These are phyloP conservation scores for Lagria hirta DNA, from an alignment of 2,888 invertebrate species.

Conservation along the genomic window DNA sequence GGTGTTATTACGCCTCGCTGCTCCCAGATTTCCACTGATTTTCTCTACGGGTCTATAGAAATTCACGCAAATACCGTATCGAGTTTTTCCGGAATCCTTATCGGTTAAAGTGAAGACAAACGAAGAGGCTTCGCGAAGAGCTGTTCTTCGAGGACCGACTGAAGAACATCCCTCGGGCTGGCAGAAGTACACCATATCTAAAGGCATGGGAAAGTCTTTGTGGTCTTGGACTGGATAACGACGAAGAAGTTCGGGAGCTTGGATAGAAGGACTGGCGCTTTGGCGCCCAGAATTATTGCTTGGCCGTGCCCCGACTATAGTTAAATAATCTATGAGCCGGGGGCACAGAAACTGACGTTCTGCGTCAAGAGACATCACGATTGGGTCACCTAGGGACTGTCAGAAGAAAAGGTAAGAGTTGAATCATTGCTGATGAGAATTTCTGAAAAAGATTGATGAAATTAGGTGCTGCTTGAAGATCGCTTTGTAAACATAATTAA, in stretches of 20 bases:
- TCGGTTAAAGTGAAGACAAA: constrained; percentile 98
- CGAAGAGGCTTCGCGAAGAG: constrained; percentile 86
- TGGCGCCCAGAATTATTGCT: constrained; percentile 62
- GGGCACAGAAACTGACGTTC: constrained; percentile 83
- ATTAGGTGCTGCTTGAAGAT: too few relatives aligned
- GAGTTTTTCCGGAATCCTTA: constrained; percentile 93
- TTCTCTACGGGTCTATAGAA: constrained; percentile 93
- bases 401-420: too few relatives aligned
- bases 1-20: constrained; percentile 56
- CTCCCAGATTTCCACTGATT: constrained; percentile 42
- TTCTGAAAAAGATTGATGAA: too few relatives aligned
- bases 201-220: constrained; percentile 93
- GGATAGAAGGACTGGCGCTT: constrained; percentile 74
- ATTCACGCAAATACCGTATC: constrained; percentile 97
- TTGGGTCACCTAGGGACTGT: too few relatives aligned
- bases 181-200: constrained; percentile 99
- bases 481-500: too few relatives aligned
- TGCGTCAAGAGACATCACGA: constrained; percentile 58
- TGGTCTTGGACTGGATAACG: constrained; percentile 96
- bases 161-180: constrained; percentile 98
- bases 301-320: constrained; percentile 91
- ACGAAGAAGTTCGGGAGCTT: constrained; percentile 90
- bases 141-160: constrained; percentile 83
- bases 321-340: constrained; percentile 91
- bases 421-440: too few relatives aligned